Evolutionary conservation across 2,797 vertebrate genomes (phyloP).

Genomic region (Dipus sagitta): DNA sequence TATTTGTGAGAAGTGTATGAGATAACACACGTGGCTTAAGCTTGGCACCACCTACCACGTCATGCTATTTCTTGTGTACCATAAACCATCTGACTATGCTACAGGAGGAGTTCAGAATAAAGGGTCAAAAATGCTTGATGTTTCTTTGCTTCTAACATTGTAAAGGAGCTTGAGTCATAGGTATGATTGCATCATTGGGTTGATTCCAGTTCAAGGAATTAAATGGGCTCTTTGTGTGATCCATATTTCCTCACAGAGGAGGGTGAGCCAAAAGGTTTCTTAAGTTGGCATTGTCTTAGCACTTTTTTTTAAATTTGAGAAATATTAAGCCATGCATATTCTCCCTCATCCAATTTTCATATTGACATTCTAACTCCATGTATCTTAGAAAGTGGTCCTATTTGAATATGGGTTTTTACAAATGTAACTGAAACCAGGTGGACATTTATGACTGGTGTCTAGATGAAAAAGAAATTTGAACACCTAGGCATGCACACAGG

Average conservation of each 20-base stretch:
- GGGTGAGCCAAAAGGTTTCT: background rate
- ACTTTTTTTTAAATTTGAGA: background rate
- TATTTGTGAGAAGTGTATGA: background rate
- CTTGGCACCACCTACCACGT: background rate
- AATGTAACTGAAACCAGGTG: background rate
- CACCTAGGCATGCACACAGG: background rate
- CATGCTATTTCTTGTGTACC: background rate
- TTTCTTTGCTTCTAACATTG: background rate
- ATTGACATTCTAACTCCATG: background rate
- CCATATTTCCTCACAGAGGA: background rate
- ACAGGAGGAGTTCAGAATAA: background rate
- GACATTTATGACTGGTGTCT: background rate
- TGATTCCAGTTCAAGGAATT: background rate
- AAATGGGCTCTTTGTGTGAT: background rate
- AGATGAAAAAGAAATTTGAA: background rate
- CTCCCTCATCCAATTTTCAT: background rate
- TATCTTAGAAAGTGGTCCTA: slow-evolving; percentile 15
- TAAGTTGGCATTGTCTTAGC: background rate
- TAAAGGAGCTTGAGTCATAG: background rate
- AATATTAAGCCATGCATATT: background rate
- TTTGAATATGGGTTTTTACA: background rate
- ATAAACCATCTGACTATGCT: background rate
- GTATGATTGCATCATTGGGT: background rate
- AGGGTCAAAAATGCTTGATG: background rate
- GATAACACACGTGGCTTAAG: background rate